Evolutionary conservation across 1,140 invertebrate genomes (phyloP).

Genomic region (Drosophila elegans): DNA sequence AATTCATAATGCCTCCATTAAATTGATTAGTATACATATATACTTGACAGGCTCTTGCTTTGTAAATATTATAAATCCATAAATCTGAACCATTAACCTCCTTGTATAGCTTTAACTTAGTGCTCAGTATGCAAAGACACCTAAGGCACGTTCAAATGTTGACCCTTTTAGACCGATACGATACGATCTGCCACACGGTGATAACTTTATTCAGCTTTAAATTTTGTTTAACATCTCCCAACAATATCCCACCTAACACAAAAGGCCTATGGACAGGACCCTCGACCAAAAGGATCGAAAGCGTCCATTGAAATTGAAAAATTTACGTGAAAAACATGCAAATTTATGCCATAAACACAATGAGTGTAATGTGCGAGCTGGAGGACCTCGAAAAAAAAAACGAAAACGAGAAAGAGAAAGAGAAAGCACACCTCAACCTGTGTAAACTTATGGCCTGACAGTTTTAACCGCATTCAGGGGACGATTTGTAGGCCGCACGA

Average conservation of each 20-base stretch:
- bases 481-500: slow-evolving; percentile 73
- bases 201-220: slow-evolving; percentile 52
- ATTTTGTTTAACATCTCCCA: slow-evolving; percentile 51
- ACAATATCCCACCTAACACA: slow-evolving; percentile 53
- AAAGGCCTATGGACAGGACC: slow-evolving; percentile 30
- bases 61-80: neutral
- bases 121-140: neutral
- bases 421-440: slow-evolving; percentile 42
- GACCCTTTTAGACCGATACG: slow-evolving; percentile 22
- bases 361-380: slow-evolving; percentile 75
- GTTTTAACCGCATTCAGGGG: slow-evolving; percentile 69
- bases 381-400: slow-evolving; percentile 17
- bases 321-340: slow-evolving; percentile 82
- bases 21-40: neutral
- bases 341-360: slow-evolving; percentile 83
- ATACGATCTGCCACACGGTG: slow-evolving; percentile 38
- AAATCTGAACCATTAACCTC: neutral
- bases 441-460: slow-evolving; percentile 67
- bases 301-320: slow-evolving; percentile 80
- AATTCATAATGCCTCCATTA: too few relatives aligned
- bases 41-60: neutral
- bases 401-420: slow-evolving; percentile 3
- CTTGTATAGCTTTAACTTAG: neutral
- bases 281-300: slow-evolving; percentile 40
- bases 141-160: slow-evolving; percentile 12